phyloP scores from a whole-genome alignment of 2,113 vertebrate species.

The Anhinga anhinga region DNA sequence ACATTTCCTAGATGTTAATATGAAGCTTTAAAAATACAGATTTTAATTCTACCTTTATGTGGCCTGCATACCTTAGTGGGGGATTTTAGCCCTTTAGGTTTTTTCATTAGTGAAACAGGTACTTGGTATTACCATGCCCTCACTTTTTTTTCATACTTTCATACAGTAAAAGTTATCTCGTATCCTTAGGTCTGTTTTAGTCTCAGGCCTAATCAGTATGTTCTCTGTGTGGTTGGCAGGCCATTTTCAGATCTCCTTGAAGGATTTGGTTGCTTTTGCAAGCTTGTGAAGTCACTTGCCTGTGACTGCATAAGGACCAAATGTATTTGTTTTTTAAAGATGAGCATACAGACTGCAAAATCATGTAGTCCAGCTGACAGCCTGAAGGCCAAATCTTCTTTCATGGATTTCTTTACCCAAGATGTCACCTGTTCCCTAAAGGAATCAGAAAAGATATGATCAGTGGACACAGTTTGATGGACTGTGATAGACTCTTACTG shows the following conservation, averaged over 20 bases:
- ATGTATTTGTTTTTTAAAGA: not conserved
- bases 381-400: not conserved
- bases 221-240: not conserved
- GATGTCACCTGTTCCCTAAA: not conserved
- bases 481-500: not conserved
- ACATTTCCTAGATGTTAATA: not conserved
- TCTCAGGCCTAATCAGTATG: not conserved
- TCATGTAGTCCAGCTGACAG: not conserved
- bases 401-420: not conserved
- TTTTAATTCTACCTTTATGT: not conserved
- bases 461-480: not conserved
- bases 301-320: not conserved
- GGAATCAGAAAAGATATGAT: not conserved
- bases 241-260: not conserved
- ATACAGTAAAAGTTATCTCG: not conserved
- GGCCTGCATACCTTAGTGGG: not conserved
- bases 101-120: not conserved
- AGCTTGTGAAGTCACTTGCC: not conserved
- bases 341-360: not conserved
- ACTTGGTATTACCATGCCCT: not conserved
- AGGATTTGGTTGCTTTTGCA: not conserved
- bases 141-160: not conserved
- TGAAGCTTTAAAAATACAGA: not conserved
- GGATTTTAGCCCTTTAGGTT: not conserved
- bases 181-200: not conserved